These are phyloP conservation scores for Tenrec ecaudatus DNA, from an alignment of 2,113 vertebrate species.

Conservation along the genomic window DNA sequence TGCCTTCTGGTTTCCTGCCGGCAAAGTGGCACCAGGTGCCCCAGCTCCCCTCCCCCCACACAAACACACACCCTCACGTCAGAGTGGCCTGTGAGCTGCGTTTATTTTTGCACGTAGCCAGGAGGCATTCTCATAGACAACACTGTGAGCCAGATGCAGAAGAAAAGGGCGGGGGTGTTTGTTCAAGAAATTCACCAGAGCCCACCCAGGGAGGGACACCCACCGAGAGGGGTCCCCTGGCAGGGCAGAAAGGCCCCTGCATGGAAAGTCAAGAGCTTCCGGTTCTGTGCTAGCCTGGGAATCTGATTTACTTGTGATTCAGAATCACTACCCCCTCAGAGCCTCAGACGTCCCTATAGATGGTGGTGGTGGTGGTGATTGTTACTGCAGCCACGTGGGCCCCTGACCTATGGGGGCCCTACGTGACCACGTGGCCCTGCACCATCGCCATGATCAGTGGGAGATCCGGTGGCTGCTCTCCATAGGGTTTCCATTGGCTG, in stretches of 20 bases:
- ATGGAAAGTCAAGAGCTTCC: background rate
- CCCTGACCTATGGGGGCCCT: background rate
- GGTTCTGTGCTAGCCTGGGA: background rate
- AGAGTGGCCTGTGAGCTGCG: slow-evolving; percentile 32
- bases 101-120: slow-evolving; percentile 67
- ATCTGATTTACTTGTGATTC: background rate
- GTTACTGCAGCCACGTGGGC: background rate
- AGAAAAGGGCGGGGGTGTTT: slow-evolving; percentile 22
- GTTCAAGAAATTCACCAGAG: slow-evolving; percentile 56
- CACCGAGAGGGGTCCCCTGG: background rate
- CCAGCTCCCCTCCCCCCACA: background rate
- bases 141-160: slow-evolving; percentile 59
- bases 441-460: background rate
- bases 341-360: background rate
- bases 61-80: background rate
- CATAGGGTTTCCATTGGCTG: background rate
- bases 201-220: slow-evolving; percentile 69
- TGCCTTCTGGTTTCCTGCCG: background rate
- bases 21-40: background rate
- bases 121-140: slow-evolving; percentile 48
- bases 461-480: background rate
- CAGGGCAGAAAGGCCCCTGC: background rate
- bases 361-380: background rate
- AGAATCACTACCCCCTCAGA: background rate
- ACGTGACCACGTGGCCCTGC: background rate